Base-by-base conservation (phyloP, 2,888 invertebrate genomes). In the Temnothorax unifasciatus region DNA sequence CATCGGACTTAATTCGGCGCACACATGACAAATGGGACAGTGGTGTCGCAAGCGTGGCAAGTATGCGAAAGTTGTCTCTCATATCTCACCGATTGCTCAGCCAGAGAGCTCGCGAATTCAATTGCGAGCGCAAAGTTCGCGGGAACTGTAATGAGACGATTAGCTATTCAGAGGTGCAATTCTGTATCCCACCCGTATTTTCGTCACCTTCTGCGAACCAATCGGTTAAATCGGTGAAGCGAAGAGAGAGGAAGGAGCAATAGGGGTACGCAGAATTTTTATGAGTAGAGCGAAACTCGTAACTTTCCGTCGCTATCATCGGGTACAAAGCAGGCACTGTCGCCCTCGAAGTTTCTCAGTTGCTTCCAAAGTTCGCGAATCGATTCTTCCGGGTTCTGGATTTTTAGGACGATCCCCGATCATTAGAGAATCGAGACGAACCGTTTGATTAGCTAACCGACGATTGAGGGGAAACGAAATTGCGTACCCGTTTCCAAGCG, bases 21-120 rank as follows among this genome's bases (percentile, higher is more conserved):
- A n/a, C 11, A 47, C 52, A 41, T 64, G 79, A 85, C 69, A 61
- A 89, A 87, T 68, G 52, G 57, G 57, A 47, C 47, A 50, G 13
- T 86, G 59, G 9, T 88, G 75, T 75, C 82, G 82, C 38, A 87
- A 89, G 54, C 47, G 44, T 38, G 15, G 57, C n/a, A n/a, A 41
- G 38, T 59, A 59, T 34, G 38, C 84, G 89, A 89, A 85, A 88
- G 89, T 89, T 82, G 57, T 25, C 25, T 29, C 38, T 44, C 34
- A 84, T 50, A 18, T 34, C 34, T 34, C 34, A 54, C 11, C 44
- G 18, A 76, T 89, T 69, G 34, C 47, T 38, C 73, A 74, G 68
- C 71, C 29, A 18, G 50, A 47, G 21, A 29, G 29, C 34, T 64
- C 83, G 66, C 47, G 66, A 52, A 47, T 38, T 77, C 74, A 73